These are phyloP conservation scores for Sorex maritimensis DNA, from an alignment of 2,797 vertebrate genomes.

Conservation along the genomic window DNA sequence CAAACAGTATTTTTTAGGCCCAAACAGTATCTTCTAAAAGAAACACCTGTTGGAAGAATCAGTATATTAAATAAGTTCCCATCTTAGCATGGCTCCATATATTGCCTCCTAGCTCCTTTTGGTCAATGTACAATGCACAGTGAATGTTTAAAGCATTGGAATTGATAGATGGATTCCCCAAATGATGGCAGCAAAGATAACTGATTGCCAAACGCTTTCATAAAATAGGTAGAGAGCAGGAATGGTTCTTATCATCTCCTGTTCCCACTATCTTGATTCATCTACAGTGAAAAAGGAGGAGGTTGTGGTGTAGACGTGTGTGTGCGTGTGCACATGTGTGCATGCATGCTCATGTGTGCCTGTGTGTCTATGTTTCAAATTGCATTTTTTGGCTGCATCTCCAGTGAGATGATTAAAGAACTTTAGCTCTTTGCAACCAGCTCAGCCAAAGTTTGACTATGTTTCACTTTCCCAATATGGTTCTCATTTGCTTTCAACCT, in stretches of 20 bases:
- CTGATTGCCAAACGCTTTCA: conserved; percentile 66
- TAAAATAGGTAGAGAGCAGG: conserved; percentile 70
- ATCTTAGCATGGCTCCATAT: conserved; percentile 31
- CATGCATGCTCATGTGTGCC: not conserved
- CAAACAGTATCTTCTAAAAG: conserved; percentile 53
- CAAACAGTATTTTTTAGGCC: conserved; percentile 25
- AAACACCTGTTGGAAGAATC: conserved; percentile 43
- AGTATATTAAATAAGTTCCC: conserved; percentile 34
- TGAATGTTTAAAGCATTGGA: conserved; percentile 49
- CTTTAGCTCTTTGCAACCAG: conserved; percentile 79
- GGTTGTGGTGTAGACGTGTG: conserved; percentile 56
- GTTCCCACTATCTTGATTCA: conserved; percentile 86
- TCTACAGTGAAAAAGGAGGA: conserved; percentile 76
- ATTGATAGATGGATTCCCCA: conserved; percentile 66
- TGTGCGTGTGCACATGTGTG: conserved; percentile 31
- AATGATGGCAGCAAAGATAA: conserved; percentile 38
- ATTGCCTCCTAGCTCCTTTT: conserved; percentile 46
- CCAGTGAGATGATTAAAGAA: conserved; percentile 87
- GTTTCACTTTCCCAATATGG: conserved; percentile 82
- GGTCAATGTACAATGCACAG: conserved; percentile 11
- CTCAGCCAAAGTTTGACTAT: conserved; percentile 78
- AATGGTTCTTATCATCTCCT: conserved; percentile 82
- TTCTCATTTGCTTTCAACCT: conserved; percentile 86
- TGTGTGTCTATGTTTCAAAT: conserved; percentile 75
- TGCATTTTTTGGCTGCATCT: conserved; percentile 84